Evolutionary conservation across 1,140 invertebrate species (phyloP).

Genomic region (Apis mellifera): DNA sequence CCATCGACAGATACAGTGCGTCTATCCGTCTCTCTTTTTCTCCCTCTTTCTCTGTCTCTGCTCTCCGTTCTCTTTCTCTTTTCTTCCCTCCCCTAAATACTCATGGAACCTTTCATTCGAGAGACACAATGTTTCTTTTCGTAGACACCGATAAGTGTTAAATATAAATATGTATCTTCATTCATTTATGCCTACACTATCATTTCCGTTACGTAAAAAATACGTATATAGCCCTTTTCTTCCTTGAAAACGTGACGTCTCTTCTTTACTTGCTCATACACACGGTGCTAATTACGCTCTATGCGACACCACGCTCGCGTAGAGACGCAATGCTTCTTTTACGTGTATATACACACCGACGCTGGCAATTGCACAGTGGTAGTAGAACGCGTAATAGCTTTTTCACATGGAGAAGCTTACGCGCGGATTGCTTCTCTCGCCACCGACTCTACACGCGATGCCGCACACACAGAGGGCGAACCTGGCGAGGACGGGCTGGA

Average conservation of each 20-base stretch:
- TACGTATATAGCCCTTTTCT: slow-evolving; percentile 3
- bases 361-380: slow-evolving; percentile 21
- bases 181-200: slow-evolving; percentile 29
- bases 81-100: slow-evolving; percentile 43
- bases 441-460: slow-evolving; percentile 59
- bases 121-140: slow-evolving; percentile 51
- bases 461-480: slow-evolving; percentile 63
- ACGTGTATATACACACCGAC: slow-evolving; percentile 34
- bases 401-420: slow-evolving; percentile 65
- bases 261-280: slow-evolving; percentile 27
- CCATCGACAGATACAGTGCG: slow-evolving; percentile 51
- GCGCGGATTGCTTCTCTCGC: slow-evolving; percentile 62
- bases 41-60: slow-evolving; percentile 41
- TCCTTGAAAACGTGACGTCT: slow-evolving; percentile 18
- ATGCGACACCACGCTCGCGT: slow-evolving; percentile 47
- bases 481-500: slow-evolving; percentile 55
- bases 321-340: slow-evolving; percentile 44
- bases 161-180: slow-evolving; percentile 24
- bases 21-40: slow-evolving; percentile 57
- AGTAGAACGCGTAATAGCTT: slow-evolving; percentile 56
- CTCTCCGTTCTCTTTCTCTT: slow-evolving; percentile 28
- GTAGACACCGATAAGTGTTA: slow-evolving; percentile 31
- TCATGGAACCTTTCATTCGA: slow-evolving; percentile 55
- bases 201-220: not conserved
- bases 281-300: slow-evolving; percentile 50